Evolutionary conservation across 2,797 vertebrate species (phyloP).

Genomic region (Thunnus albacares): DNA sequence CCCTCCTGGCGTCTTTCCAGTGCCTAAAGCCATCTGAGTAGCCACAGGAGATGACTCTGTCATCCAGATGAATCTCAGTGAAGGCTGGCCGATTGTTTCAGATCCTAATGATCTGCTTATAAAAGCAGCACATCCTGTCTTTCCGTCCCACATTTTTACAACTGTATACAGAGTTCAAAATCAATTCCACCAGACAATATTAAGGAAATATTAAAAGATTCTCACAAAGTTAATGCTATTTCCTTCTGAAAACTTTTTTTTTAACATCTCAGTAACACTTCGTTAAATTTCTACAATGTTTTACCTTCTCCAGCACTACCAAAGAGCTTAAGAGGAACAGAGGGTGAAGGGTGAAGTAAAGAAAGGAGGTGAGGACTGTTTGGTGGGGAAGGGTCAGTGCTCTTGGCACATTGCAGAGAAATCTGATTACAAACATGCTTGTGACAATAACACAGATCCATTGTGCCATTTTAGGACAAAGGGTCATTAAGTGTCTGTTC

Average conservation of each 20-base stretch:
- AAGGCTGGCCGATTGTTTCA: conserved; percentile 65
- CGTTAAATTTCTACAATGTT: conserved; percentile 3
- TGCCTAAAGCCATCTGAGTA: conserved; percentile 58
- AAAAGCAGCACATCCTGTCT: conserved; percentile 66
- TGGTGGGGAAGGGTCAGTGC: conserved; percentile 51
- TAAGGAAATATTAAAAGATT: conserved; percentile 44
- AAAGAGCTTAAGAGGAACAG: conserved; percentile 15
- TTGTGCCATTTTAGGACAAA: conserved; percentile 70
- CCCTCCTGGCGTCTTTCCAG: conserved; percentile 74
- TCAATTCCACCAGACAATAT: conserved; percentile 30
- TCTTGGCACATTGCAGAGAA: conserved; percentile 67
- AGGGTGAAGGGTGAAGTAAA: conserved; percentile 19
- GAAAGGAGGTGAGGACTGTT: conserved; percentile 16
- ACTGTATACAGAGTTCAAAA: conserved; percentile 30
- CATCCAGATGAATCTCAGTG: conserved; percentile 62
- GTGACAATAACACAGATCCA: conserved; percentile 68
- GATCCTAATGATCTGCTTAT: conserved; percentile 75
- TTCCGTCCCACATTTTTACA: conserved; percentile 50
- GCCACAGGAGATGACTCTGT: conserved; percentile 74
- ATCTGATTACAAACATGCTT: conserved; percentile 63
- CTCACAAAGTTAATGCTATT: conserved; percentile 19
- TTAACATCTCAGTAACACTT: not conserved
- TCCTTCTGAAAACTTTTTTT: not conserved
- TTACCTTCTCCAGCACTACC: conserved; percentile 4
- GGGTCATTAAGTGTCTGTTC: conserved; percentile 53